These are phyloP conservation scores for Listrodromus nycthemerus DNA, from an alignment of 2,888 invertebrate genomes.

Conservation along the genomic window DNA sequence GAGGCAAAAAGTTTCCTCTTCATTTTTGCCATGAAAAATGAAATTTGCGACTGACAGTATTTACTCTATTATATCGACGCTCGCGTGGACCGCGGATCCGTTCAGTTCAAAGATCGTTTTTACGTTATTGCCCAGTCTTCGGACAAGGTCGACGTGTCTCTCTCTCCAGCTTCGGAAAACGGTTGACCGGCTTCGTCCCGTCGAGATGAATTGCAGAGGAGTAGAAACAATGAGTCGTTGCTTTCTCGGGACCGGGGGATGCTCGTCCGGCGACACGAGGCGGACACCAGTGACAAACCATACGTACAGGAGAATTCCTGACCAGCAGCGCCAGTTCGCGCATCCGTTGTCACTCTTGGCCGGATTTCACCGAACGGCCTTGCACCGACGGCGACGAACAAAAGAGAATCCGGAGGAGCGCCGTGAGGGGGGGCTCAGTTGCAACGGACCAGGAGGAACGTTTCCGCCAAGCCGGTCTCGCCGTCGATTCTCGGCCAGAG, in stretches of 20 bases:
- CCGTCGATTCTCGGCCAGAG: not conserved
- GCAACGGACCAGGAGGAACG: conserved; percentile 33
- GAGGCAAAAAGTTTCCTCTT: not conserved
- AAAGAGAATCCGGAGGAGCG: conserved; percentile 16
- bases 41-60: not conserved
- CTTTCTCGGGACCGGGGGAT: conserved; percentile 55
- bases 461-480: not conserved
- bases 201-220: conserved; percentile 55
- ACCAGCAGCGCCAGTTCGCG: conserved; percentile 26
- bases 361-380: conserved; percentile 22
- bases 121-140: not conserved
- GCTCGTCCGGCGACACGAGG: conserved; percentile 4
- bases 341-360: conserved; percentile 53
- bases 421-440: not conserved
- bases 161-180: conserved; percentile 1
- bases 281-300: not conserved
- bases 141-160: conserved; percentile 14
- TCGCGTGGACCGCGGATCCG: not conserved
- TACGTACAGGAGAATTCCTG: conserved; percentile 44
- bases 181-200: conserved; percentile 9
- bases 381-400: conserved; percentile 35
- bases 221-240: conserved; percentile 62
- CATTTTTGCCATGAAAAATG: not conserved
- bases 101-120: conserved; percentile 18
- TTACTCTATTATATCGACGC: not conserved